phyloP scores from a whole-genome alignment of 2,888 invertebrate species.

The Pherbina coryleti region DNA sequence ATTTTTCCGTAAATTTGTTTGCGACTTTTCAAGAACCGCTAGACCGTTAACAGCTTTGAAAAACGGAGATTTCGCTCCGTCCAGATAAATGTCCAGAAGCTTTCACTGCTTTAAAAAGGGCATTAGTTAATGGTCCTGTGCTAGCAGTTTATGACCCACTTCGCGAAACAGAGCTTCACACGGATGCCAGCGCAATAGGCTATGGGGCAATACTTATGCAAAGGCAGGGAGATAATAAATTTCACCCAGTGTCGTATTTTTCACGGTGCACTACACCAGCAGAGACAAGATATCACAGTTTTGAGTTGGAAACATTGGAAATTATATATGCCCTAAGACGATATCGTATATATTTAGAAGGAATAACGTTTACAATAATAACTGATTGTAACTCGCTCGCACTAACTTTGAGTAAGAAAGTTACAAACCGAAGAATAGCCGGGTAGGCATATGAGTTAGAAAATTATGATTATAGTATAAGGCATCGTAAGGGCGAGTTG shows the following conservation, averaged over 20 bases:
- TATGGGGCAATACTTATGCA: conserved; percentile 39
- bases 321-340: background rate
- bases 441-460: conserved; percentile 34
- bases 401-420: conserved; percentile 19
- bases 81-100: background rate
- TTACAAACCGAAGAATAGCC: conserved; percentile 7
- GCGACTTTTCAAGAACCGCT: conserved; percentile 19
- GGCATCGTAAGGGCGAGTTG: conserved; percentile 3
- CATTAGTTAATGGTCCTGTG: background rate
- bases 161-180: conserved; percentile 29
- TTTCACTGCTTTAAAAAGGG: background rate
- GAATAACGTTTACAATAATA: conserved; percentile 7
- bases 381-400: conserved; percentile 33
- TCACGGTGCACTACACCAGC: background rate
- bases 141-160: background rate
- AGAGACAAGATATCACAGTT: conserved; percentile 7
- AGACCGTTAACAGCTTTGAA: conserved; percentile 5
- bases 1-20: conserved; percentile 21
- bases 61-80: conserved; percentile 1
- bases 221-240: background rate
- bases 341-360: conserved; percentile 17
- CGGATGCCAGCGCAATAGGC: conserved; percentile 37
- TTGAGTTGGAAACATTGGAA: too few relatives aligned
- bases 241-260: conserved; percentile 29
- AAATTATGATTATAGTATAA: conserved; percentile 25